Evolutionary conservation across 2,888 invertebrate species (phyloP).

Genomic region (Malacosoma neustria): DNA sequence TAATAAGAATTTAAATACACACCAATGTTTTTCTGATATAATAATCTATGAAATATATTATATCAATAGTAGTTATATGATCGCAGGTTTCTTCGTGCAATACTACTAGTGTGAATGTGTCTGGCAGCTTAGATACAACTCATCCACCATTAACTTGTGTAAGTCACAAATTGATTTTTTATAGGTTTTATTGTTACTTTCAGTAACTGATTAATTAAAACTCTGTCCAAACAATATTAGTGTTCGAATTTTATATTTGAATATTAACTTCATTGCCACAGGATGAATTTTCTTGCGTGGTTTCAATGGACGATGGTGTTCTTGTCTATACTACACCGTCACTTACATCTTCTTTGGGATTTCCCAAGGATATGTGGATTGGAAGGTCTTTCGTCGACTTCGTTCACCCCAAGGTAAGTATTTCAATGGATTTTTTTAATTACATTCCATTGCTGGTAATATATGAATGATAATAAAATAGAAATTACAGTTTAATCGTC

Average conservation of each 20-base stretch:
- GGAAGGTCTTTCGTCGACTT: conserved; percentile 92
- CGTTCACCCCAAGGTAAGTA: conserved; percentile 81
- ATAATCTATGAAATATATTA: too few species aligned
- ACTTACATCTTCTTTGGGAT: conserved; percentile 81
- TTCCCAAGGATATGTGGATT: conserved; percentile 88
- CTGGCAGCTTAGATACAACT: conserved; percentile 8
- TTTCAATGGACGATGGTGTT: conserved; percentile 89
- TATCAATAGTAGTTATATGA: too few species aligned
- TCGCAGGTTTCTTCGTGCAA: conserved; percentile 12
- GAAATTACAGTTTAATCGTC: too few species aligned
- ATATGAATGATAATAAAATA: too few species aligned
- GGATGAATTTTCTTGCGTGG: conserved; percentile 86
- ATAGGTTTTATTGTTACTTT: not conserved
- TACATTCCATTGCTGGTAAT: too few species aligned
- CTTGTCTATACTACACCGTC: conserved; percentile 84
- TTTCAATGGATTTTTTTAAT: too few species aligned
- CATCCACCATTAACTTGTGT: conserved; percentile 9
- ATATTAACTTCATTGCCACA: too few species aligned
- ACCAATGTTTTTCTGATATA: too few species aligned
- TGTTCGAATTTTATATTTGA: too few species aligned
- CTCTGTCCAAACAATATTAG: too few species aligned
- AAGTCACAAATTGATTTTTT: conserved; percentile 5
- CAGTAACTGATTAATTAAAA: not conserved
- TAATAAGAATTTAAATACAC: too few species aligned
- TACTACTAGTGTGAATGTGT: conserved; percentile 6